Conservation (phyloP, 2,113 vertebrate species). For the Nymphicus hollandicus region DNA sequence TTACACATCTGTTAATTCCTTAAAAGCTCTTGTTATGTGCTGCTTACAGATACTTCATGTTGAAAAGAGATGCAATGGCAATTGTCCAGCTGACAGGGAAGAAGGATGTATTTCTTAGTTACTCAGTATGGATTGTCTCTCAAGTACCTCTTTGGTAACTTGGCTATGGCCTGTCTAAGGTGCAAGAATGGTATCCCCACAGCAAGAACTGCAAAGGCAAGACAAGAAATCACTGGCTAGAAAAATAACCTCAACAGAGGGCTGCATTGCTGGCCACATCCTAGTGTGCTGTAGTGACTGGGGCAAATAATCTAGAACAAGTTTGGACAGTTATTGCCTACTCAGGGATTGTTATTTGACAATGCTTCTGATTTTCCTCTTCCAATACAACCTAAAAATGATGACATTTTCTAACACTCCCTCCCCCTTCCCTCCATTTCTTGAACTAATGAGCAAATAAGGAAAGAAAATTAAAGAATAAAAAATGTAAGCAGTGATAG, state of each 20-base stretch:
- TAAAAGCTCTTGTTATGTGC: background rate
- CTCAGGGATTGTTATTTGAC: background rate
- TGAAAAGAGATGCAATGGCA: background rate
- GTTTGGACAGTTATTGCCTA: background rate
- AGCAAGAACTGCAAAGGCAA: background rate
- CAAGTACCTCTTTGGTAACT: background rate
- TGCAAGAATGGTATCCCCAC: background rate
- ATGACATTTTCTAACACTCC: slow-evolving; percentile 22
- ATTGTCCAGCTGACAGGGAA: background rate
- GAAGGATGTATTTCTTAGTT: background rate
- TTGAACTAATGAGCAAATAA: slow-evolving; percentile 74
- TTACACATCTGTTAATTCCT: slow-evolving; percentile 18
- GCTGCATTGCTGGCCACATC: background rate
- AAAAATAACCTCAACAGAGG: background rate
- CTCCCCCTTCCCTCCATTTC: background rate
- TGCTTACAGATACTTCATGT: background rate
- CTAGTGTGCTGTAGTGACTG: background rate
- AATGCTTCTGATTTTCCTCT: background rate
- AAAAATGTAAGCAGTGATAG: slow-evolving; percentile 77
- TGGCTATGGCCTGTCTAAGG: background rate
- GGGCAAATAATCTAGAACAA: background rate
- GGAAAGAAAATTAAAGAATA: slow-evolving; percentile 80
- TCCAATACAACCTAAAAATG: slow-evolving; percentile 26
- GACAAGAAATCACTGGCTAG: background rate
- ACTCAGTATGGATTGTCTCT: background rate